Evolutionary conservation across 2,113 vertebrate species (phyloP).

Genomic region (Sapayoa aenigma): DNA sequence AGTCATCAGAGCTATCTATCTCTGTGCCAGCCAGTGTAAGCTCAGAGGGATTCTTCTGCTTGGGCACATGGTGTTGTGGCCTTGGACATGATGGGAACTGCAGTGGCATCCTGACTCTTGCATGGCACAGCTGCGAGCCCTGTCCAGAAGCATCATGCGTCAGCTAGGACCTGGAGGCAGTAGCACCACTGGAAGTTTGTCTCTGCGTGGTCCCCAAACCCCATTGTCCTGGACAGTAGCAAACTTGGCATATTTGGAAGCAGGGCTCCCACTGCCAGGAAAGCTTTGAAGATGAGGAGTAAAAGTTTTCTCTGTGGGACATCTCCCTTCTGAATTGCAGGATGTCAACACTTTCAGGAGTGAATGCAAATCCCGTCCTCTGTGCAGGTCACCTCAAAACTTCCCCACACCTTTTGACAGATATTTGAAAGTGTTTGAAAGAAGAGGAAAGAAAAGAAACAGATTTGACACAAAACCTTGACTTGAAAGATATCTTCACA

Average conservation of each 20-base stretch:
- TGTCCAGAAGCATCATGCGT: neutral
- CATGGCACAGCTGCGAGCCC: neutral
- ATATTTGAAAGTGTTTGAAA: neutral
- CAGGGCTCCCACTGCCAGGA: neutral
- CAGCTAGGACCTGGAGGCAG: neutral
- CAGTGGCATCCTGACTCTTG: accelerated
- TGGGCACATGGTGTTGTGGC: accelerated
- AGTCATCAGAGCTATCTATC: neutral
- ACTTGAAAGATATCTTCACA: accelerated
- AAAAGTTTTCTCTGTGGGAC: neutral
- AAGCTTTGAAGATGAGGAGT: neutral
- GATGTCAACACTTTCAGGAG: neutral
- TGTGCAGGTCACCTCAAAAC: neutral
- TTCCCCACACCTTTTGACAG: neutral
- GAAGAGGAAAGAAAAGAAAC: neutral
- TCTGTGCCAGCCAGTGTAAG: neutral
- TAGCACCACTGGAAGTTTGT: neutral
- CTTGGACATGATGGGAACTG: accelerated
- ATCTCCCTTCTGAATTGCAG: neutral
- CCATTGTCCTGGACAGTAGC: neutral
- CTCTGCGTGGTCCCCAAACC: neutral
- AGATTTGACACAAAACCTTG: neutral
- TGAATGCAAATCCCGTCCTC: neutral
- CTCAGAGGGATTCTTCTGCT: accelerated
- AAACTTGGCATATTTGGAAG: neutral